Conservation (phyloP, 2,797 vertebrate species). For the Eulemur coronatus region DNA sequence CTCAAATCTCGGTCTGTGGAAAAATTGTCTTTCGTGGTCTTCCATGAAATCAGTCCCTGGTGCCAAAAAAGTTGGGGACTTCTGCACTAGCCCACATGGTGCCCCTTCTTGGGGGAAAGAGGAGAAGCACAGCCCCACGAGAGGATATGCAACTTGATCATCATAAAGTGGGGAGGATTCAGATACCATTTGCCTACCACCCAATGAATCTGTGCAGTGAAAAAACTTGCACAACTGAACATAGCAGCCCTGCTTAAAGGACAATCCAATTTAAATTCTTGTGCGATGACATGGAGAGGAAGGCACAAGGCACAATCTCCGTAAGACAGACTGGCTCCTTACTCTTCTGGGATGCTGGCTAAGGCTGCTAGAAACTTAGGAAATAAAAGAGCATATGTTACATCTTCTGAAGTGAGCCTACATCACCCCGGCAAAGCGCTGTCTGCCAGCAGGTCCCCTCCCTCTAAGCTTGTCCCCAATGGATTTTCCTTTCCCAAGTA, state of each 20-base stretch:
- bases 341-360: neutral
- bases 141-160: neutral
- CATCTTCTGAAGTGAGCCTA: neutral
- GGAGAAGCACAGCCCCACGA: neutral
- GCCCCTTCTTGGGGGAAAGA: neutral
- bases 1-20: no score
- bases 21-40: no score
- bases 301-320: neutral
- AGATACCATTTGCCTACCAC: neutral
- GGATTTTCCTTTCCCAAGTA: slow-evolving; percentile 10
- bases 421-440: slow-evolving; percentile 1
- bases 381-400: slow-evolving; percentile 38
- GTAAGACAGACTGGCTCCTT: neutral
- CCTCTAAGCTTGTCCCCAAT: neutral
- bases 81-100: neutral
- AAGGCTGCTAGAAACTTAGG: neutral
- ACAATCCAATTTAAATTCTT: neutral
- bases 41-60: no score
- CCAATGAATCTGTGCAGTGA: neutral
- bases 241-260: neutral
- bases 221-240: neutral
- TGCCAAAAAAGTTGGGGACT: no score
- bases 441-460: neutral
- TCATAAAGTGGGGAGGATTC: neutral
- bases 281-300: neutral